phyloP scores from a whole-genome alignment of 2,797 vertebrate genomes.

The Limosa lapponica region DNA sequence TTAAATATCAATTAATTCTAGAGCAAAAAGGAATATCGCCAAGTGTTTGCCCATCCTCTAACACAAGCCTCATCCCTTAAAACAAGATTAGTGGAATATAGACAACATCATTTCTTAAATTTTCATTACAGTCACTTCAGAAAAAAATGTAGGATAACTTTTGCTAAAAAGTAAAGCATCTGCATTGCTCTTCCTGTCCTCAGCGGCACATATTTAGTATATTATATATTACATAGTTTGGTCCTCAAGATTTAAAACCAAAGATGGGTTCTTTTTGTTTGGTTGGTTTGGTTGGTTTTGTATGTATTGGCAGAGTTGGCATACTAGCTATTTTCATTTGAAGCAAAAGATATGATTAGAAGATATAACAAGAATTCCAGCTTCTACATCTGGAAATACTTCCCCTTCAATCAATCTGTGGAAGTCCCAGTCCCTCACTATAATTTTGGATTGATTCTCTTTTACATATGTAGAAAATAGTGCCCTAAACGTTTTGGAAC shows the following conservation, averaged over 20 bases:
- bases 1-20: background rate
- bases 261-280: accelerated
- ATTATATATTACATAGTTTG: background rate
- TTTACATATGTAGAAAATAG: background rate
- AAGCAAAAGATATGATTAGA: background rate
- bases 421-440: background rate
- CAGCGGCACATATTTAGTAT: background rate
- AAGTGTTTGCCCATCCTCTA: background rate
- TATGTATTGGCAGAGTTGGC: background rate
- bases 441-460: background rate
- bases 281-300: background rate
- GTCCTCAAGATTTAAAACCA: background rate
- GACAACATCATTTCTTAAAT: background rate
- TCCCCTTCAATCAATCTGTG: background rate
- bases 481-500: background rate
- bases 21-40: background rate
- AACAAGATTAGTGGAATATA: background rate
- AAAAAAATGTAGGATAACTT: background rate
- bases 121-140: background rate
- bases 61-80: background rate
- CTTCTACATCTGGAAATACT: background rate
- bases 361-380: background rate
- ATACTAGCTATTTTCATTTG: background rate
- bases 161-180: background rate
- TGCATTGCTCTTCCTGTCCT: background rate